Evolutionary conservation across 2,888 invertebrate genomes (phyloP).

Genomic region (Operophtera brumata): DNA sequence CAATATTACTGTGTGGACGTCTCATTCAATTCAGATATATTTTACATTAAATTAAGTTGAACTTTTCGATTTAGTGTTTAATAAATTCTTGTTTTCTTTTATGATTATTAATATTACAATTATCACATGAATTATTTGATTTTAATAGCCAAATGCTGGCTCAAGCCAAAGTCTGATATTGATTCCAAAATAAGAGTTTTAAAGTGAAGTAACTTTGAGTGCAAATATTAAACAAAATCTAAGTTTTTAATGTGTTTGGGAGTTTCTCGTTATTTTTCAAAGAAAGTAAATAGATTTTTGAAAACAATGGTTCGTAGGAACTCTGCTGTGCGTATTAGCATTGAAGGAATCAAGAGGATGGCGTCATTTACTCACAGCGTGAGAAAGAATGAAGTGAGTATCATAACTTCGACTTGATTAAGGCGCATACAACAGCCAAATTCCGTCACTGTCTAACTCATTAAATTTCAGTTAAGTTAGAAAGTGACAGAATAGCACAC

Average conservation of each 20-base stretch:
- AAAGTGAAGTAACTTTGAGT: not conserved
- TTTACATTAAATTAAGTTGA: not conserved
- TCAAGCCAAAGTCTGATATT: not conserved
- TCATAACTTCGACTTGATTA: not conserved
- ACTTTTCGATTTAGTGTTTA: not conserved
- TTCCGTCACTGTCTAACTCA: too few species aligned
- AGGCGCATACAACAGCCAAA: too few species aligned
- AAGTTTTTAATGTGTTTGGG: not conserved
- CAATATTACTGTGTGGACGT: not conserved
- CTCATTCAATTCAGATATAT: not conserved
- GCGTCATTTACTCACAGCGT: constrained; percentile 41
- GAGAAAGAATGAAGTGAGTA: constrained; percentile 33
- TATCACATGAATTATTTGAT: too few species aligned
- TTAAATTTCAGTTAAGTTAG: too few species aligned
- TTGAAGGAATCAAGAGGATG: constrained; percentile 53
- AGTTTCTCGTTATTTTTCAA: not conserved
- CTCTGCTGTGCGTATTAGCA: constrained; percentile 46
- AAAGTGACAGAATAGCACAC: too few species aligned
- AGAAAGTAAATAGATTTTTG: not conserved
- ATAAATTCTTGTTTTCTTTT: not conserved
- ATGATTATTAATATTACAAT: not conserved
- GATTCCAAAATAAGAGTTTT: not conserved
- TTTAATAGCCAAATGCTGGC: too few species aligned
- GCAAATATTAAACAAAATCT: not conserved
- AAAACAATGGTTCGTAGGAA: constrained; percentile 46